Conservation (phyloP, 2,113 vertebrate species). For the Thunnus maccoyii region DNA sequence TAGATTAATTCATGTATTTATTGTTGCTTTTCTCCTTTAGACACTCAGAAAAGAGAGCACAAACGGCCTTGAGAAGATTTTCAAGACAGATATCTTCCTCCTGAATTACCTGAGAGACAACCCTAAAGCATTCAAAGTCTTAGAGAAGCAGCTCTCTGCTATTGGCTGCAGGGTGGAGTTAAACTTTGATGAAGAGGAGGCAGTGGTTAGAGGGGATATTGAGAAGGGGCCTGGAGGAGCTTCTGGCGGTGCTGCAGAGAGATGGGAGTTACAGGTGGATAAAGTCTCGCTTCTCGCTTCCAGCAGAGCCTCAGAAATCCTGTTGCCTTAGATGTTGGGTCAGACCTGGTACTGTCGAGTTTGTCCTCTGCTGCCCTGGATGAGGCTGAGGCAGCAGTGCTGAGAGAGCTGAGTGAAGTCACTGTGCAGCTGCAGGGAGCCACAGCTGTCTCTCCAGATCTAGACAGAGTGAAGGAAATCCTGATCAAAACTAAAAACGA, state of each 20-base stretch:
- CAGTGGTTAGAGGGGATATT: constrained; percentile 56
- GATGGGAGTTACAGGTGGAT: constrained; percentile 64
- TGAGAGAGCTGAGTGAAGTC: constrained; percentile 50
- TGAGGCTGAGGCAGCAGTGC: constrained; percentile 60
- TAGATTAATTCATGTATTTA: neutral
- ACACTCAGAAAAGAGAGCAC: neutral
- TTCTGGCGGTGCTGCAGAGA: constrained; percentile 7
- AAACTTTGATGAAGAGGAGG: constrained; percentile 47
- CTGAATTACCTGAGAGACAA: constrained; percentile 70
- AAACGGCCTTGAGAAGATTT: constrained; percentile 57
- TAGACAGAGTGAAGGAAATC: constrained; percentile 62
- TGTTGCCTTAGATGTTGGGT: no score
- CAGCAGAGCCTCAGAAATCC: no score
- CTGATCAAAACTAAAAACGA: constrained; percentile 21
- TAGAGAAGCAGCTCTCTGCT: constrained; percentile 55
- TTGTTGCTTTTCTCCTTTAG: constrained; percentile 11
- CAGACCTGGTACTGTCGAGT: constrained; percentile 33
- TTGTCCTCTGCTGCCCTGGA: constrained; percentile 64
- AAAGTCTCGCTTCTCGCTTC: no score
- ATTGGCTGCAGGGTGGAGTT: constrained; percentile 57
- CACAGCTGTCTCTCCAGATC: constrained; percentile 29
- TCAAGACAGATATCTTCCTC: constrained; percentile 52
- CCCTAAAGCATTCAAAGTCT: constrained; percentile 19
- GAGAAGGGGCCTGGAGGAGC: constrained; percentile 22
- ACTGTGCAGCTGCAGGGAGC: constrained; percentile 45